A percentile compares a stretch with the other conserved stretches of the same genome.
Evolutionary conservation across 1,140 invertebrate species (phyloP).

Genomic region (Stegodyphus mimosarum): DNA sequence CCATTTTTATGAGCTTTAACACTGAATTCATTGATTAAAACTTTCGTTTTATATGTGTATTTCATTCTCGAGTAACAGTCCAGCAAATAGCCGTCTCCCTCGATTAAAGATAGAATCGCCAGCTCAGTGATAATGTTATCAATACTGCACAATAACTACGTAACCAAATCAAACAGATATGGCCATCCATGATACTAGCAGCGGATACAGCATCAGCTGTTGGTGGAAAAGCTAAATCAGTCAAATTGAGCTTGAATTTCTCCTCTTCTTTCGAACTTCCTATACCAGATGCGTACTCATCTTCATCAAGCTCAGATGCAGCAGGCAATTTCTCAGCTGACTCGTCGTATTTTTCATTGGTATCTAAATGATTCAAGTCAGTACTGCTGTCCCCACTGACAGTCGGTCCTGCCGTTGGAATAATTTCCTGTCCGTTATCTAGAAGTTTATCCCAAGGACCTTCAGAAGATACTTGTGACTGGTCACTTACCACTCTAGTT

Average conservation of each 20-base stretch:
- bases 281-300: slow-evolving; percentile 39
- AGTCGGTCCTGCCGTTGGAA: not conserved
- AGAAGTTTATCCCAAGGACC: slow-evolving; percentile 49
- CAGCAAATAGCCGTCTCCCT: not conserved
- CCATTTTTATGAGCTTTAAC: too few species aligned
- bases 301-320: slow-evolving; percentile 13
- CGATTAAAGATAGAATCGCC: slow-evolving; percentile 26
- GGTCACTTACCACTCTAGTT: slow-evolving; percentile 77
- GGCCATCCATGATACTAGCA: not conserved
- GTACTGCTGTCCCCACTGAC: slow-evolving; percentile 22
- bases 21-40: too few species aligned
- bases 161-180: not conserved
- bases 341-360: slow-evolving; percentile 25
- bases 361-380: not conserved
- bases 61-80: too few species aligned
- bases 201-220: slow-evolving; percentile 35
- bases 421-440: slow-evolving; percentile 32
- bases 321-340: not conserved
- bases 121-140: not conserved
- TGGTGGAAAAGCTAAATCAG: slow-evolving; percentile 19
- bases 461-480: slow-evolving; percentile 47
- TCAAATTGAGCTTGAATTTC: slow-evolving; percentile 10
- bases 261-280: slow-evolving; percentile 36
- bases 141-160: not conserved
- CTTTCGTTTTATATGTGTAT: too few species aligned